phyloP scores from a whole-genome alignment of 1,140 invertebrate genomes.

The Sycobia sp. region DNA sequence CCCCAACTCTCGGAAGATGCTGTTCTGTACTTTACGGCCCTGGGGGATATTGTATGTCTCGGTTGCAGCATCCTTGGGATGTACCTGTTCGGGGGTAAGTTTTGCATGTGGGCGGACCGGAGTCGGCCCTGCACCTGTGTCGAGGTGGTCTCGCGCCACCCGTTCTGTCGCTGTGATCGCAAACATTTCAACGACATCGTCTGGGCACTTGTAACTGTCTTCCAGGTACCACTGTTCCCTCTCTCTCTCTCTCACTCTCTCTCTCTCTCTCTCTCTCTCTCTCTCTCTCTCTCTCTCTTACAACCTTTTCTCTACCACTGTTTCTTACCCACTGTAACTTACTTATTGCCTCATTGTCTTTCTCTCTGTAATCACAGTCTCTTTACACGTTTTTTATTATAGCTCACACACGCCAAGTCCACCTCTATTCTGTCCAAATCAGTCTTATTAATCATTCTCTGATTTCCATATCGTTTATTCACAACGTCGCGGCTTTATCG shows the following conservation, averaged over 20 bases:
- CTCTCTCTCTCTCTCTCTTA: constrained; percentile 23
- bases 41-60: constrained; percentile 58
- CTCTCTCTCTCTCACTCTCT: constrained; percentile 21
- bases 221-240: constrained; percentile 78
- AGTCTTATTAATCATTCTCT: no score
- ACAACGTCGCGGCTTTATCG: no score
- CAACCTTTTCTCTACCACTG: constrained; percentile 18
- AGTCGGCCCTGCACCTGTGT: constrained; percentile 88
- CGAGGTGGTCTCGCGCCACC: constrained; percentile 83
- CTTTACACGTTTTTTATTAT: no score
- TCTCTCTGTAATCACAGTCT: constrained; percentile 19
- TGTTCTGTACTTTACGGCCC: constrained; percentile 51
- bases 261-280: neutral
- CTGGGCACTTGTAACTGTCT: constrained; percentile 94
- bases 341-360: neutral
- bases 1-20: constrained; percentile 7
- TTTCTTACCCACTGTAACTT: neutral
- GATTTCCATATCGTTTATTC: no score
- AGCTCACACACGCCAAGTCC: neutral
- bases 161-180: constrained; percentile 90
- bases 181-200: constrained; percentile 98
- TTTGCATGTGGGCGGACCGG: constrained; percentile 93
- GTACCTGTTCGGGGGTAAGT: constrained; percentile 99
- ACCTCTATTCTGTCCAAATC: neutral
- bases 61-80: constrained; percentile 92